These are phyloP conservation scores for Aptenodytes forsteri DNA, from an alignment of 2,113 vertebrate genomes.

Conservation along the genomic window DNA sequence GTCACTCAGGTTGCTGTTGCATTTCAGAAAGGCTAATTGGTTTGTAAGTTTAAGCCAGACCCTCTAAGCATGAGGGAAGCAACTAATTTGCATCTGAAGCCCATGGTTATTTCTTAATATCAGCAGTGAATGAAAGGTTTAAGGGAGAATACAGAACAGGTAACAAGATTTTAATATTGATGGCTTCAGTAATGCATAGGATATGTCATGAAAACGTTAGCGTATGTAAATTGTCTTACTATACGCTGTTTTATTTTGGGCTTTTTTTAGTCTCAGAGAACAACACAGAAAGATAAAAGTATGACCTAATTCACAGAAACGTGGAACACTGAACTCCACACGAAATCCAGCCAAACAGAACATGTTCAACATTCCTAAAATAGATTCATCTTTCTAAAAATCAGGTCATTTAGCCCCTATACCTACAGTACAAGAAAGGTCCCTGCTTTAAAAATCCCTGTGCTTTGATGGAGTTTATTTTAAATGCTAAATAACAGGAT, in stretches of 20 bases:
- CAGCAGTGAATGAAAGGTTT: not conserved
- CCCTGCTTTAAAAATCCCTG: not conserved
- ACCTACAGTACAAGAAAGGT: not conserved
- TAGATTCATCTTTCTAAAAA: not conserved
- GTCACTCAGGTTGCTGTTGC: not conserved
- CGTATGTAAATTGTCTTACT: not conserved
- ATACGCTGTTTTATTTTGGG: not conserved
- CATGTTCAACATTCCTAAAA: not conserved
- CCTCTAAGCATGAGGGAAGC: not conserved
- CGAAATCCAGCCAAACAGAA: not conserved
- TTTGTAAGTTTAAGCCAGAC: not conserved
- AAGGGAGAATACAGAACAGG: not conserved
- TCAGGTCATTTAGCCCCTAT: not conserved
- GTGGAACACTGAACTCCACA: not conserved
- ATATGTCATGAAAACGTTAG: not conserved
- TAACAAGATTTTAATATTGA: not conserved
- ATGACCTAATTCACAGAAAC: not conserved
- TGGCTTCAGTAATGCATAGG: not conserved
- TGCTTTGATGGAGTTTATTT: not conserved
- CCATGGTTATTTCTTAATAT: not conserved
- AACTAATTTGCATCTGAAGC: not conserved
- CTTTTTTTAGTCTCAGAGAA: not conserved
- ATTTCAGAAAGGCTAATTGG: conserved; percentile 13
- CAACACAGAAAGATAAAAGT: not conserved
- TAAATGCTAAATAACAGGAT: not conserved